These are phyloP conservation scores for Epistrophe eligans DNA, from an alignment of 2,888 invertebrate genomes.

Conservation along the genomic window DNA sequence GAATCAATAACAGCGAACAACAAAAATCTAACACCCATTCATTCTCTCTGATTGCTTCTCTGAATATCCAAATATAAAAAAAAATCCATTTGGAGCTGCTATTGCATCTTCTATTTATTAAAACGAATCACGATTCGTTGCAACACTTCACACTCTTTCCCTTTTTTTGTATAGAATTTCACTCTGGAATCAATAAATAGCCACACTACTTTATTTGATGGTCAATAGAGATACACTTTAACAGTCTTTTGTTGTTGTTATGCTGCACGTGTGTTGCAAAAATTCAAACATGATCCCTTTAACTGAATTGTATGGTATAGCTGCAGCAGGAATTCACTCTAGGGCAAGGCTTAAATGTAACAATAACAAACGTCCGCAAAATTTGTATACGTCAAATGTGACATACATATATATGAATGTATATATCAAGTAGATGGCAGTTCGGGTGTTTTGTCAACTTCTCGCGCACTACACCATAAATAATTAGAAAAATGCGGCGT, in stretches of 20 bases:
- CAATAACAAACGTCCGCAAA: background rate
- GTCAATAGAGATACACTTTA: constrained; percentile 8
- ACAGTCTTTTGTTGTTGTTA: background rate
- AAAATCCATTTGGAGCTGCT: background rate
- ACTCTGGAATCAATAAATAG: constrained; percentile 18
- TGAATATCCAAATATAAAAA: background rate
- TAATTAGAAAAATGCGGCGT: constrained; percentile 44
- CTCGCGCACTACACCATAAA: constrained; percentile 30
- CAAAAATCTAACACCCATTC: background rate
- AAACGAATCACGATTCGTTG: constrained; percentile 30
- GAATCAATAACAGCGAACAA: background rate
- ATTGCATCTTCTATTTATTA: constrained; percentile 18
- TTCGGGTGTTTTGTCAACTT: constrained; percentile 26
- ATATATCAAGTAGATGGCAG: background rate
- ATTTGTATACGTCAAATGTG: background rate
- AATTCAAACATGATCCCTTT: constrained; percentile 13
- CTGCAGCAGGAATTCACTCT: background rate
- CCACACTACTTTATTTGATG: constrained; percentile 5
- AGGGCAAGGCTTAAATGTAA: background rate
- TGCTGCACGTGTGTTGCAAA: background rate
- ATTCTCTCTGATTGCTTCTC: background rate
- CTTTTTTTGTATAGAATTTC: background rate
- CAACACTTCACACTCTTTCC: constrained; percentile 24
- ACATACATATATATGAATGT: background rate
- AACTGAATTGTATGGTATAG: constrained; percentile 3